phyloP scores from a whole-genome alignment of 2,888 invertebrate genomes.

The Cenopis cana region DNA sequence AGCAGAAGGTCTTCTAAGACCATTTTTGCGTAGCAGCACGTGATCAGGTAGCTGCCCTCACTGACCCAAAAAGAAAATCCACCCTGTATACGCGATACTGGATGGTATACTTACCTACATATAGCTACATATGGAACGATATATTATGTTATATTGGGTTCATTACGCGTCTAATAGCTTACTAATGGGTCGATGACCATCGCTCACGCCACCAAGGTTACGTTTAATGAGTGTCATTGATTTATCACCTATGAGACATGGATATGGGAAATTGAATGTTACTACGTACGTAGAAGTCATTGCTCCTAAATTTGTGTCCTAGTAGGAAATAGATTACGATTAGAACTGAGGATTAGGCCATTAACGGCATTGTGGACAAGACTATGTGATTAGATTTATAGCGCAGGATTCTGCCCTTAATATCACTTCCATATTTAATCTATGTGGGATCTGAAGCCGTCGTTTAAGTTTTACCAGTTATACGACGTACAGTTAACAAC shows the following conservation, averaged over 20 bases:
- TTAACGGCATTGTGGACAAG: not conserved
- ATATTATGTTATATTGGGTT: conserved; percentile 17
- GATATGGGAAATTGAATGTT: conserved; percentile 10
- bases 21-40: too few species aligned
- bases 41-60: too few species aligned
- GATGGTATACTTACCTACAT: too few species aligned
- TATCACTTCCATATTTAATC: too few species aligned
- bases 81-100: too few species aligned
- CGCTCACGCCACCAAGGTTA: conserved; percentile 18
- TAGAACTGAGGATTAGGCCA: not conserved
- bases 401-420: too few species aligned
- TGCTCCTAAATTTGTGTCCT: not conserved
- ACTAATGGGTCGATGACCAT: conserved; percentile 23
- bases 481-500: too few species aligned
- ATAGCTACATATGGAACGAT: too few species aligned
- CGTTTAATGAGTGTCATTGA: conserved; percentile 18
- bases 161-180: conserved; percentile 20
- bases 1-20: too few species aligned
- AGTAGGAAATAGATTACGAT: not conserved
- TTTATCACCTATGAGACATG: not conserved
- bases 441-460: too few species aligned
- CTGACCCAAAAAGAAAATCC: too few species aligned
- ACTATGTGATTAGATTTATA: not conserved
- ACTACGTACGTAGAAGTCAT: not conserved
- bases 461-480: too few species aligned